These are phyloP conservation scores for Lophius americanus DNA, from an alignment of 2,797 vertebrate genomes.

Conservation along the genomic window DNA sequence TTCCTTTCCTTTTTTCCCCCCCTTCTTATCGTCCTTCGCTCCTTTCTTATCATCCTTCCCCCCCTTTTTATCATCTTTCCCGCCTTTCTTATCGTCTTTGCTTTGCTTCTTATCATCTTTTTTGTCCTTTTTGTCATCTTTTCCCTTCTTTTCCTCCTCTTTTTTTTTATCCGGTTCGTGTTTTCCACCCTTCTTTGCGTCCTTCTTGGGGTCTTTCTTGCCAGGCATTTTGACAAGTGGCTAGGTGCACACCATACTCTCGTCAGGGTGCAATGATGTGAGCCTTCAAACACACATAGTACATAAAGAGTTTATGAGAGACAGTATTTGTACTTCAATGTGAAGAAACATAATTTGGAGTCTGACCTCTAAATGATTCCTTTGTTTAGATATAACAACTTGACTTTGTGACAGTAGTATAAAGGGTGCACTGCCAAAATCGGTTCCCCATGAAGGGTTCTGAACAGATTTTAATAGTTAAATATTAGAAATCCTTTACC, in stretches of 20 bases:
- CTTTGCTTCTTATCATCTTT: conserved; percentile 70
- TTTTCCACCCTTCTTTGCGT: conserved; percentile 77
- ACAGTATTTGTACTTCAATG: neutral
- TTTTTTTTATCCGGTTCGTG: conserved; percentile 74
- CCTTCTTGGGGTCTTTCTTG: conserved; percentile 82
- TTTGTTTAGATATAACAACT: conserved; percentile 50
- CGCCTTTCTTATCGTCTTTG: conserved; percentile 72
- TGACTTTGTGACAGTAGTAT: conserved; percentile 34
- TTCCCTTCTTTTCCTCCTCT: conserved; percentile 76
- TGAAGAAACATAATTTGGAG: conserved; percentile 20
- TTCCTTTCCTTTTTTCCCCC: conserved; percentile 70
- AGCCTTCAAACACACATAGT: conserved; percentile 49
- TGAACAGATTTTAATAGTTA: conserved; percentile 32
- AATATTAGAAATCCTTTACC: neutral
- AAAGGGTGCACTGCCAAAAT: conserved; percentile 39
- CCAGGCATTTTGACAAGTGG: conserved; percentile 74
- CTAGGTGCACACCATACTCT: conserved; percentile 76
- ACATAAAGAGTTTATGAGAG: conserved; percentile 3
- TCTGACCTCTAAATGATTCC: conserved; percentile 61
- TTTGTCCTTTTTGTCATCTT: conserved; percentile 73
- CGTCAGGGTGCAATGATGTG: conserved; percentile 43
- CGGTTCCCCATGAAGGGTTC: conserved; percentile 74
- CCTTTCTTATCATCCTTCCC: conserved; percentile 67
- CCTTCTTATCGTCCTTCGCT: conserved; percentile 73
- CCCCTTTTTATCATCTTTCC: conserved; percentile 72